Evolutionary conservation across 2,113 vertebrate species (phyloP).

Genomic region (Poicephalus gulielmi): DNA sequence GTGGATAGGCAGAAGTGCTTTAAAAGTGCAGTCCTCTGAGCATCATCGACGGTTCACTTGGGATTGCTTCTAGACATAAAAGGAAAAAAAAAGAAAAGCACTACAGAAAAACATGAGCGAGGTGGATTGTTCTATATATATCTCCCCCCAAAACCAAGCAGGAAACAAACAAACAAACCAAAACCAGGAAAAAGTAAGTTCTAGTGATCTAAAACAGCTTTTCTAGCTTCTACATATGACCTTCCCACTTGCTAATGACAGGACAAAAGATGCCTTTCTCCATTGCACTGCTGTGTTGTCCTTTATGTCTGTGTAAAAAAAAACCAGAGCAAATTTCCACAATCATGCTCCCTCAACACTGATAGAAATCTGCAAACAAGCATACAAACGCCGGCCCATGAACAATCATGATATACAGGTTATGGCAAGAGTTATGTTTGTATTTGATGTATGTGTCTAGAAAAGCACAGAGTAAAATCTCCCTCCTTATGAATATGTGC

Average conservation of each 20-base stretch:
- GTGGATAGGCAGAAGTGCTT: neutral
- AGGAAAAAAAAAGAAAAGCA: neutral
- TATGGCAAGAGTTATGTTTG: neutral
- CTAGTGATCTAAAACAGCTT: neutral
- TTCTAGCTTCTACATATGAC: neutral
- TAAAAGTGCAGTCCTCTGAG: neutral
- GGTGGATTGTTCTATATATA: neutral
- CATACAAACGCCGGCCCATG: neutral
- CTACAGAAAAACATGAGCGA: neutral
- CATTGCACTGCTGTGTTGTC: neutral
- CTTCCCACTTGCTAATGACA: neutral
- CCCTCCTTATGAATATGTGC: neutral
- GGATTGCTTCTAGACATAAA: neutral
- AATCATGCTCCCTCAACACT: neutral
- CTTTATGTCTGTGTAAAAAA: neutral
- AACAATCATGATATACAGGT: neutral
- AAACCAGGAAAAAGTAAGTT: neutral
- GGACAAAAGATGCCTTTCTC: neutral
- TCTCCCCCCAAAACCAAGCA: neutral
- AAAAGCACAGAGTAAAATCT: neutral
- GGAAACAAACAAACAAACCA: neutral
- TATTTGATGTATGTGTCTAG: neutral
- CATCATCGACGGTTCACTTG: neutral
- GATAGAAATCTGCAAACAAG: neutral
- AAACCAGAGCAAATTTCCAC: neutral